Conservation (phyloP, 92 coral and sea anemone genomes). For the Porites rus region DNA sequence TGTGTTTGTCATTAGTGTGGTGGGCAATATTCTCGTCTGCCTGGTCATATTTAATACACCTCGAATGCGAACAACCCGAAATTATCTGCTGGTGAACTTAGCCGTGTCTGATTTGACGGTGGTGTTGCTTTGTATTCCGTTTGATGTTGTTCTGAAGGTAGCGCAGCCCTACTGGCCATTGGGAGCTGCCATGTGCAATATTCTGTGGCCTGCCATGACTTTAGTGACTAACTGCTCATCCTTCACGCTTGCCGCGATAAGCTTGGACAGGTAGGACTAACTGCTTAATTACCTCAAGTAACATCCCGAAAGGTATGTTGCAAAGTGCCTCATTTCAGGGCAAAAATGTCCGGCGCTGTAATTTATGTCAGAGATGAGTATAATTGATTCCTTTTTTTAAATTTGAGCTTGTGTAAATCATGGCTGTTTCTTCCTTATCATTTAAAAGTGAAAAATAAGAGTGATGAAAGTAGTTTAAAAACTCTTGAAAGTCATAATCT, state of each 20-base stretch:
- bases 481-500: too few species aligned
- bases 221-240: constrained; percentile 88
- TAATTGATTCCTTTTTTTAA: too few species aligned
- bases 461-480: too few species aligned
- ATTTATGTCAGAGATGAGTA: too few species aligned
- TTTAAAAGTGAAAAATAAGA: too few species aligned
- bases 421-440: too few species aligned
- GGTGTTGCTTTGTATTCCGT: constrained; percentile 85
- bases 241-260: constrained; percentile 87
- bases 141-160: constrained; percentile 79
- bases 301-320: not conserved
- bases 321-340: too few species aligned
- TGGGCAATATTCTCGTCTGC: constrained; percentile 82
- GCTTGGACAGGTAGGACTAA: constrained; percentile 77
- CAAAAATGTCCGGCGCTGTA: too few species aligned
- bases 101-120: constrained; percentile 89
- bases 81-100: constrained; percentile 81
- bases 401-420: too few species aligned
- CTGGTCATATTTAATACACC: constrained; percentile 81
- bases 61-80: constrained; percentile 90
- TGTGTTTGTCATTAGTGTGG: constrained; percentile 76
- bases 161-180: constrained; percentile 76
- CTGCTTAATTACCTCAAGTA: not conserved
- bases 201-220: constrained; percentile 92
- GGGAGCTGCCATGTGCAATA: constrained; percentile 81